Evolutionary conservation across 2,888 invertebrate species (phyloP).

Genomic region (Cartodere bifasciata): DNA sequence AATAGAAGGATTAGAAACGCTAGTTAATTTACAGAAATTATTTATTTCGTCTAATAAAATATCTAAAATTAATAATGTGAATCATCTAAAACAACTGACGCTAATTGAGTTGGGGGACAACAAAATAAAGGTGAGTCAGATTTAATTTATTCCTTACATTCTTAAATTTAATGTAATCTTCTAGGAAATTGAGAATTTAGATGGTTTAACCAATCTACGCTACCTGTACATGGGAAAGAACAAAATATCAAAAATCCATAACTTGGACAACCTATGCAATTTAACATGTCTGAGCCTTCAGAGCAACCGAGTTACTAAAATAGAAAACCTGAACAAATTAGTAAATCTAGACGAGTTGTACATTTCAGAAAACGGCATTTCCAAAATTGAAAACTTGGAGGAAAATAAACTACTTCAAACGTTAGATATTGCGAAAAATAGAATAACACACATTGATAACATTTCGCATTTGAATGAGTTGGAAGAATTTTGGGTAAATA

Average conservation of each 20-base stretch:
- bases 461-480: constrained; percentile 62
- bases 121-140: constrained; percentile 57
- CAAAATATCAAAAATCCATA: constrained; percentile 79
- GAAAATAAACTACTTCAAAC: constrained; percentile 63
- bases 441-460: constrained; percentile 67
- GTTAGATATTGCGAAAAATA: constrained; percentile 82
- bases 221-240: constrained; percentile 88
- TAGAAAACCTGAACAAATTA: constrained; percentile 72
- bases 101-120: constrained; percentile 93
- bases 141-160: constrained; percentile 1
- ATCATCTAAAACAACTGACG: constrained; percentile 62
- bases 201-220: constrained; percentile 57
- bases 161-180: constrained; percentile 16
- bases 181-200: constrained; percentile 77
- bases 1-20: constrained; percentile 67
- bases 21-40: constrained; percentile 67
- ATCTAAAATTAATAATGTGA: constrained; percentile 74
- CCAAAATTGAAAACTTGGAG: constrained; percentile 61
- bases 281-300: constrained; percentile 78
- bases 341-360: constrained; percentile 75
- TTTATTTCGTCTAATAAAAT: constrained; percentile 88
- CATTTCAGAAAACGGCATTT: constrained; percentile 85
- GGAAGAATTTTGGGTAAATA: constrained; percentile 87
- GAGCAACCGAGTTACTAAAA: constrained; percentile 76
- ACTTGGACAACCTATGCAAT: constrained; percentile 57